Conservation (phyloP, 2,888 invertebrate species). For the Lysandra coridon region DNA sequence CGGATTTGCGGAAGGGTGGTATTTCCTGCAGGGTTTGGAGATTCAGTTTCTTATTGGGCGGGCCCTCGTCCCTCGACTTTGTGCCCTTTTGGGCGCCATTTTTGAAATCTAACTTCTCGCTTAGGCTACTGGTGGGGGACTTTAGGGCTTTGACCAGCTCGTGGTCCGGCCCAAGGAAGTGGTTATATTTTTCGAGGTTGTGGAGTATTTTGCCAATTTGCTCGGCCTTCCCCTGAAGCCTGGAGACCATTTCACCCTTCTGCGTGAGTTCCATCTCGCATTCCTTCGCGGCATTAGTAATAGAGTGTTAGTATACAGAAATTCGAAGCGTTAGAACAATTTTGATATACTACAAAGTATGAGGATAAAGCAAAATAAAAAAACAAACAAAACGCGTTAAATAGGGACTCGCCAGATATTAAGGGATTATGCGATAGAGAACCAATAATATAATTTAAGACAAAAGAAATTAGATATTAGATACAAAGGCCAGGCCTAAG, state of each 20-base stretch:
- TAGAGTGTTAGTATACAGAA: slow-evolving; percentile 63
- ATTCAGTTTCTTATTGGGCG: slow-evolving; percentile 77
- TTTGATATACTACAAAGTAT: not conserved
- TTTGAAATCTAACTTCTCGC: slow-evolving; percentile 65
- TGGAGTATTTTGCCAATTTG: slow-evolving; percentile 96
- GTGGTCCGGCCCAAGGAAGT: slow-evolving; percentile 83
- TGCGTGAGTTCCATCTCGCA: slow-evolving; percentile 97
- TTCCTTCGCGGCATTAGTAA: slow-evolving; percentile 85
- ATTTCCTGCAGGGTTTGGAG: slow-evolving; percentile 67
- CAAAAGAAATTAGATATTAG: not conserved
- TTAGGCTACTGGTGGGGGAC: slow-evolving; percentile 71
- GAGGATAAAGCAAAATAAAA: slow-evolving; percentile 7
- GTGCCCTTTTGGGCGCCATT: slow-evolving; percentile 64
- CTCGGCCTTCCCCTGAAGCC: slow-evolving; percentile 96
- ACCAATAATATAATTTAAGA: not conserved
- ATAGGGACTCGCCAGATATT: not conserved
- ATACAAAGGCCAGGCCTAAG: not conserved
- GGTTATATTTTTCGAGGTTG: slow-evolving; percentile 93
- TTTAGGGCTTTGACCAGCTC: slow-evolving; percentile 74
- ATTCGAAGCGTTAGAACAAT: not conserved
- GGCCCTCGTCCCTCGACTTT: slow-evolving; percentile 77
- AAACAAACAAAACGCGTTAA: not conserved
- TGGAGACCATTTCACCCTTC: slow-evolving; percentile 97
- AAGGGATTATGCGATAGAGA: not conserved
- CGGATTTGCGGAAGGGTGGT: slow-evolving; percentile 72